Conservation (phyloP, 2,113 vertebrate genomes). For the Steatornis caripensis region DNA sequence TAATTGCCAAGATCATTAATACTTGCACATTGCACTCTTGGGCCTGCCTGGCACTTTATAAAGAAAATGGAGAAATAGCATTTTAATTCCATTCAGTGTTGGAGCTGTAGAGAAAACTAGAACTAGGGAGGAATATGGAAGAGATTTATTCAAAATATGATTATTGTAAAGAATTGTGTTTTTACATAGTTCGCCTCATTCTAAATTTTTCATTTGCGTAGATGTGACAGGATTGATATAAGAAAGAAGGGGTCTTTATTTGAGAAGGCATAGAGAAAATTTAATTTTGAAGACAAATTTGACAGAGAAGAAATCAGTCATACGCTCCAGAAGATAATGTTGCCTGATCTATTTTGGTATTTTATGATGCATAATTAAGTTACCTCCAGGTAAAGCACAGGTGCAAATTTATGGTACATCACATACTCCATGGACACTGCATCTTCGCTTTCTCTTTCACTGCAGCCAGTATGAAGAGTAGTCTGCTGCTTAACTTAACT, state of each 20-base stretch:
- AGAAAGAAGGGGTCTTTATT: not conserved
- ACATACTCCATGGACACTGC: not conserved
- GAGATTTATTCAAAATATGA: not conserved
- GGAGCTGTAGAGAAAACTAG: not conserved
- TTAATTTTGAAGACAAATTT: not conserved
- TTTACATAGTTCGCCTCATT: not conserved
- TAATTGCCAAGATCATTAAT: not conserved
- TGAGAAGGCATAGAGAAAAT: not conserved
- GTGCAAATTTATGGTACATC: not conserved
- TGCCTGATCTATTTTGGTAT: not conserved
- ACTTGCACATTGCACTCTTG: fast-evolving
- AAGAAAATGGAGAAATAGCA: not conserved
- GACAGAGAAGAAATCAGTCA: not conserved
- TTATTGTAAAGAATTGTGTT: not conserved
- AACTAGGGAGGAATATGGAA: not conserved
- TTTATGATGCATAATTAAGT: not conserved
- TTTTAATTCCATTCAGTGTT: not conserved
- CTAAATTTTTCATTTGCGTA: not conserved
- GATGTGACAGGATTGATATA: not conserved
- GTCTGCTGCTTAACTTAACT: not conserved
- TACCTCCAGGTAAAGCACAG: not conserved
- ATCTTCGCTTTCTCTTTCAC: not conserved
- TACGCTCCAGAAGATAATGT: not conserved
- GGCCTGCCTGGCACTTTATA: not conserved
- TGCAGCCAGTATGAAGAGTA: not conserved